These are phyloP conservation scores for Theristus sp. DNA, from an alignment of 2,888 invertebrate genomes.

Conservation along the genomic window DNA sequence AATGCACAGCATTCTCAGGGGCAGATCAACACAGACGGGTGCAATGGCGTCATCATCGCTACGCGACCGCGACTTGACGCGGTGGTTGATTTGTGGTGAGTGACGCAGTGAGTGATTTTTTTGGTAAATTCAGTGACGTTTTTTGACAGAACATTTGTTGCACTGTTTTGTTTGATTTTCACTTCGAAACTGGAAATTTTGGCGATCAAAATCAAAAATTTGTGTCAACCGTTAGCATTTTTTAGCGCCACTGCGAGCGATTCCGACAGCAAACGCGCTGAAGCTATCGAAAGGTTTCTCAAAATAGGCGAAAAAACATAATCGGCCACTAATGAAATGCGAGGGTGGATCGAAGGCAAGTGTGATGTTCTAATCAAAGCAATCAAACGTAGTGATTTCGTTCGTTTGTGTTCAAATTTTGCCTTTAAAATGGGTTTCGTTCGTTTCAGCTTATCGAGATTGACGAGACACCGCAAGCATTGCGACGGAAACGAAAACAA, in stretches of 20 bases:
- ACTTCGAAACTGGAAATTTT: no score
- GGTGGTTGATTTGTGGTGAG: conserved; percentile 16
- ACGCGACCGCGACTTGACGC: conserved; percentile 3
- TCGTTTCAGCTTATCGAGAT: conserved; percentile 3
- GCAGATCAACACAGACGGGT: no score
- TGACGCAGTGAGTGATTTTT: conserved; percentile 5
- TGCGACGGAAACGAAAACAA: not conserved
- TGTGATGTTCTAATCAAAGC: not conserved
- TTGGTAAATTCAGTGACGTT: not conserved
- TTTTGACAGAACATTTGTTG: not conserved
- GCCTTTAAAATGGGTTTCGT: not conserved
- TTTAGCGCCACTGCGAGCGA: conserved; percentile 16
- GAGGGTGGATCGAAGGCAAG: not conserved
- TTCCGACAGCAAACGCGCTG: conserved; percentile 10
- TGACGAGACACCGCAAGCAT: not conserved
- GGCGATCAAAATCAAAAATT: no score
- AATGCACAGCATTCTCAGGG: no score
- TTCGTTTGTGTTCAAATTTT: not conserved
- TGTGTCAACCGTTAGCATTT: no score
- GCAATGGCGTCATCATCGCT: no score
- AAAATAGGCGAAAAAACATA: not conserved
- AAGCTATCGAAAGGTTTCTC: conserved; percentile 15
- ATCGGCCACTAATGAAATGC: not conserved
- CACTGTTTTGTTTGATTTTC: no score
- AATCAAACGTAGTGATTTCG: not conserved